phyloP scores from a whole-genome alignment of 2,888 invertebrate genomes.

The Autographa gamma region DNA sequence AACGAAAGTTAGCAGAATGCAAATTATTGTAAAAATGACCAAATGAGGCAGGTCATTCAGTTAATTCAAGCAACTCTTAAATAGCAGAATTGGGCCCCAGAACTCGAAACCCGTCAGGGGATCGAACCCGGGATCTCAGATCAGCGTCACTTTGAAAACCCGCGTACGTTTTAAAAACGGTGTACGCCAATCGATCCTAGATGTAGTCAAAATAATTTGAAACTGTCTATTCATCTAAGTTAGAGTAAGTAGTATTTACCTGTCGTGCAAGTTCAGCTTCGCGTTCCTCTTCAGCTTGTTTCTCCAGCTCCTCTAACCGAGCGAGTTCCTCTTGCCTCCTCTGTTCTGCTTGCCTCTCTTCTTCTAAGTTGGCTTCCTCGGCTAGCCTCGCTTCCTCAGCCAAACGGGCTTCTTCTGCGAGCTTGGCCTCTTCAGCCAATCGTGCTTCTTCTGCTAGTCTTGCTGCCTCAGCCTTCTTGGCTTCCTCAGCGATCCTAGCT shows the following conservation, averaged over 20 bases:
- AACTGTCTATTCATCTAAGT: no score
- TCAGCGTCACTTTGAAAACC: no score
- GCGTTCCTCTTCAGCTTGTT: constrained; percentile 90
- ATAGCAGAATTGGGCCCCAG: no score
- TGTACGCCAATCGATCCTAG: no score
- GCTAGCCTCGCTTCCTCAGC: constrained; percentile 81
- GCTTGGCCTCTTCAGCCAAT: constrained; percentile 79
- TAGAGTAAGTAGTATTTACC: constrained; percentile 61
- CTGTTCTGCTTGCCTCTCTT: constrained; percentile 85
- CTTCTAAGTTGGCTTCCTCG: constrained; percentile 78
- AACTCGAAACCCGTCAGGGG: no score
- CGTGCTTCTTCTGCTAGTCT: constrained; percentile 83
- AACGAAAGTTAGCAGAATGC: no score
- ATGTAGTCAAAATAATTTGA: no score
- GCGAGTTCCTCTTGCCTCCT: constrained; percentile 88
- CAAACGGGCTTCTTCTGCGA: constrained; percentile 79
- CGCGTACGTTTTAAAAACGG: no score
- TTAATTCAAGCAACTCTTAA: no score
- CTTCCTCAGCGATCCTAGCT: constrained; percentile 79
- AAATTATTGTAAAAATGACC: no score
- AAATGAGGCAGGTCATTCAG: no score
- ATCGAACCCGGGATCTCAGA: no score
- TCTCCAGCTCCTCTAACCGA: constrained; percentile 89
- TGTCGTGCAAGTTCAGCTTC: constrained; percentile 92
- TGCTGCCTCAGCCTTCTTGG: constrained; percentile 83